Evolutionary conservation across 2,797 vertebrate genomes (phyloP).

Genomic region (Loris lydekkerianus): DNA sequence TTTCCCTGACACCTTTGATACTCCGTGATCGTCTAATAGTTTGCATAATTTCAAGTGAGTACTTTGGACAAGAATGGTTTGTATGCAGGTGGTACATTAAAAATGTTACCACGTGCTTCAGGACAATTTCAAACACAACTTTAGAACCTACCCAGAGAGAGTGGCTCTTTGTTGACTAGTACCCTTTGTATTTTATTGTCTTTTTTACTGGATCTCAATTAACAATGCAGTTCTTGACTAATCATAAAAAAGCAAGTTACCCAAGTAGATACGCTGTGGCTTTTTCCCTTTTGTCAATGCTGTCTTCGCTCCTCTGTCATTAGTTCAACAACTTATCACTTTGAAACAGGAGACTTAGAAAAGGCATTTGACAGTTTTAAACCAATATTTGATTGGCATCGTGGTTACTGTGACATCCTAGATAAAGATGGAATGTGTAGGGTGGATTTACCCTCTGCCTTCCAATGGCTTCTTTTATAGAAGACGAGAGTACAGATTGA

Average conservation of each 20-base stretch:
- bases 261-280: slow-evolving; percentile 40
- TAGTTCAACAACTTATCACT: slow-evolving; percentile 53
- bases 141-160: not conserved
- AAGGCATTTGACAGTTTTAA: slow-evolving; percentile 78
- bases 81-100: not conserved
- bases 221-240: slow-evolving; percentile 56
- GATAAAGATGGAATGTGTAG: slow-evolving; percentile 34
- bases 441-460: slow-evolving; percentile 58
- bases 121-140: not conserved
- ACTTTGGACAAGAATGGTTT: not conserved
- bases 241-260: slow-evolving; percentile 33
- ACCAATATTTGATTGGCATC: slow-evolving; percentile 67
- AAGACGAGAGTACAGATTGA: slow-evolving; percentile 78
- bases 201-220: slow-evolving; percentile 55
- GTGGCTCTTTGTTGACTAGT: not conserved
- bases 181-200: slow-evolving; percentile 32
- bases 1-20: slow-evolving; percentile 70
- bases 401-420: slow-evolving; percentile 63
- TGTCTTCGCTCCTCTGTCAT: slow-evolving; percentile 54
- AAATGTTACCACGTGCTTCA: not conserved
- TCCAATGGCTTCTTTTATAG: slow-evolving; percentile 57
- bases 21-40: not conserved
- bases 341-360: slow-evolving; percentile 51
- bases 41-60: slow-evolving; percentile 3
- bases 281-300: slow-evolving; percentile 55